Evolutionary conservation across 2,113 vertebrate genomes (phyloP).

Genomic region (Ursus arctos): DNA sequence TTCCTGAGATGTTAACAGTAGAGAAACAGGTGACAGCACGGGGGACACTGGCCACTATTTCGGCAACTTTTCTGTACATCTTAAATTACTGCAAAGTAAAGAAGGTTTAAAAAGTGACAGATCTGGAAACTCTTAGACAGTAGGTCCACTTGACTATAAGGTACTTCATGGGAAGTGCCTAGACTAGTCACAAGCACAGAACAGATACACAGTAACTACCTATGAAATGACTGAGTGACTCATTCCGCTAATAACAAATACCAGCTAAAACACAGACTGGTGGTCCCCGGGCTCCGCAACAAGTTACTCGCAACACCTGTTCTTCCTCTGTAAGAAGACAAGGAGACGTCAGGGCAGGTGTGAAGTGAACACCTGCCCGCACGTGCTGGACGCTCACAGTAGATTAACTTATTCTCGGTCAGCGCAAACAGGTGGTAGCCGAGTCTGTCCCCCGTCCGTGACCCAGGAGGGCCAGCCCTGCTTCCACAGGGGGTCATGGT

Average conservation of each 20-base stretch:
- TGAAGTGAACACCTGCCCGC: no score
- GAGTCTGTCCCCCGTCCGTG: fast-evolving
- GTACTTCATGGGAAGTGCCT: background rate
- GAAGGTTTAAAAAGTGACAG: background rate
- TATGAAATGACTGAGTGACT: background rate
- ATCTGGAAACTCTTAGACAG: background rate
- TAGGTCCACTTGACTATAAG: background rate
- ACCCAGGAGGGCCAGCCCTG: background rate
- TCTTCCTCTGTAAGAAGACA: background rate
- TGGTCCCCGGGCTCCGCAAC: background rate
- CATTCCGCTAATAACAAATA: background rate
- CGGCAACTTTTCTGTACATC: background rate
- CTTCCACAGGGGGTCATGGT: fast-evolving
- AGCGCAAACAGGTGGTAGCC: background rate
- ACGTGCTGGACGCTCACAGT: fast-evolving
- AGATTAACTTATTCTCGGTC: fast-evolving
- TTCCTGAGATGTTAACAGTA: background rate
- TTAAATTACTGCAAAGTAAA: background rate
- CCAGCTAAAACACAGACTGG: background rate
- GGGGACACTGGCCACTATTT: background rate
- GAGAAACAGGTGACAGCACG: background rate
- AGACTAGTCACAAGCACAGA: no score
- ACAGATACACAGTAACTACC: no score
- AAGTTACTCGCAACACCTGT: background rate
- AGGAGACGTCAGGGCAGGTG: background rate